Evolutionary conservation across 2,113 vertebrate genomes (phyloP).

Genomic region (Synchiropus splendidus): DNA sequence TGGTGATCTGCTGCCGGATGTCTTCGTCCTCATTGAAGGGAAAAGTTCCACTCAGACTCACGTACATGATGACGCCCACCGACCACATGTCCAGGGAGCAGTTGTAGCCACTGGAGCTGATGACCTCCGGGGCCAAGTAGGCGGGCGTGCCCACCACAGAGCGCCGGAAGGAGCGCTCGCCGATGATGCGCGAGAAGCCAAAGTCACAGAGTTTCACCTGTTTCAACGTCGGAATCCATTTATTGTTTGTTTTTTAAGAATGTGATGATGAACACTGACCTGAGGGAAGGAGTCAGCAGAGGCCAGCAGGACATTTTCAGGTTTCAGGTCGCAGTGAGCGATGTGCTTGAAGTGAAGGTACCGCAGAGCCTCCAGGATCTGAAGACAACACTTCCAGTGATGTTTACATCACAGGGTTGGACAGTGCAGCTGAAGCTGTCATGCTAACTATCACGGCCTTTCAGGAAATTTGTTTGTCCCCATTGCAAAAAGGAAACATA

Average conservation of each 20-base stretch:
- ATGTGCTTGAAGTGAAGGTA: constrained; percentile 99
- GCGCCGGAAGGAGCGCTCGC: constrained; percentile 92
- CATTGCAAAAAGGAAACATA: too few relatives aligned
- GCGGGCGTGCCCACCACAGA: constrained; percentile 95
- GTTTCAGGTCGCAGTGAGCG: constrained; percentile 96
- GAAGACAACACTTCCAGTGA: constrained; percentile 1
- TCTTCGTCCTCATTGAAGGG: constrained; percentile 99
- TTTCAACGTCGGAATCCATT: background rate
- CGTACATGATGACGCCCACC: constrained; percentile 96
- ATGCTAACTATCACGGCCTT: too few relatives aligned
- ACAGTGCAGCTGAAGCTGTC: too few relatives aligned
- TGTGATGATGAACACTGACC: constrained; percentile 40
- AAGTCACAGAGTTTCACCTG: constrained; percentile 98
- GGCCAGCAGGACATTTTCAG: constrained; percentile 90
- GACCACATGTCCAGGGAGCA: constrained; percentile 98
- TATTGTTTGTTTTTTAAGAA: too few relatives aligned
- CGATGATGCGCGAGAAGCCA: constrained; percentile 94
- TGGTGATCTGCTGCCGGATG: constrained; percentile 97
- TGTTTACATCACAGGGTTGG: too few relatives aligned
- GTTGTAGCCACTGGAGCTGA: constrained; percentile 95
- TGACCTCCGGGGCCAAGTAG: constrained; percentile 90
- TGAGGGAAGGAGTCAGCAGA: constrained; percentile 93
- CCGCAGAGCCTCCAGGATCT: constrained; percentile 91
- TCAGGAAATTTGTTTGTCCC: too few relatives aligned
- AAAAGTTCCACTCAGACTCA: constrained; percentile 93